Evolutionary conservation across 2,888 invertebrate genomes (phyloP).

Genomic region (Acleris cristana): DNA sequence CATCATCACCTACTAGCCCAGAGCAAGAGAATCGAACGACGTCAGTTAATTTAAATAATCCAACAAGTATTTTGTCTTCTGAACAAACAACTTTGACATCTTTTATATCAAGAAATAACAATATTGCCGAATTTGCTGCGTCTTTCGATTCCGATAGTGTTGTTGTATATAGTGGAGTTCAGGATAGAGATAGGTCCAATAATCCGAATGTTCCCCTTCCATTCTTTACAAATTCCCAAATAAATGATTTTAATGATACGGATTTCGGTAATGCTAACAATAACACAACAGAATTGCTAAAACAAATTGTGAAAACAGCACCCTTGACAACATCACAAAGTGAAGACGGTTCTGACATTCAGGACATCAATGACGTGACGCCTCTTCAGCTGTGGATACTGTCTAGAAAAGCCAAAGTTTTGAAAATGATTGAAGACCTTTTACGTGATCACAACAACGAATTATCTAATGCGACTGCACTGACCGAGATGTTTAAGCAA

Average conservation of each 20-base stretch:
- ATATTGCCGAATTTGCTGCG: slow-evolving; percentile 45
- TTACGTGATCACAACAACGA: slow-evolving; percentile 75
- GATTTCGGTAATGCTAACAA: slow-evolving; percentile 43
- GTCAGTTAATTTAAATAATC: slow-evolving; percentile 41
- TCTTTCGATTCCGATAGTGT: slow-evolving; percentile 50
- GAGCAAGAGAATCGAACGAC: slow-evolving; percentile 57
- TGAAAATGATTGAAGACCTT: slow-evolving; percentile 79
- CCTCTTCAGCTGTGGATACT: slow-evolving; percentile 73
- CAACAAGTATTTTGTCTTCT: slow-evolving; percentile 37
- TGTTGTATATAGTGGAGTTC: slow-evolving; percentile 48
- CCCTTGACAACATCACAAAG: slow-evolving; percentile 13
- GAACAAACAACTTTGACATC: slow-evolving; percentile 36
- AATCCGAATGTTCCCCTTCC: slow-evolving; percentile 60
- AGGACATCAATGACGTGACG: slow-evolving; percentile 64
- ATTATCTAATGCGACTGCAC: slow-evolving; percentile 63
- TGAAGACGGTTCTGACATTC: slow-evolving; percentile 49
- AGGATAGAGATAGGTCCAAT: slow-evolving; percentile 47
- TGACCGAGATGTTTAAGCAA: slow-evolving; percentile 61
- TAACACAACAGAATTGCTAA: slow-evolving; percentile 41
- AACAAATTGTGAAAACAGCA: slow-evolving; percentile 45
- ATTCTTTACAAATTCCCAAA: slow-evolving; percentile 66
- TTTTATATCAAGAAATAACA: slow-evolving; percentile 40
- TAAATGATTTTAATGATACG: slow-evolving; percentile 55
- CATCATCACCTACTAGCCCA: slow-evolving; percentile 50
- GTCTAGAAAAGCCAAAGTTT: slow-evolving; percentile 77